phyloP scores from a whole-genome alignment of 1,140 invertebrate species.

The Scaptomyza pallida region DNA sequence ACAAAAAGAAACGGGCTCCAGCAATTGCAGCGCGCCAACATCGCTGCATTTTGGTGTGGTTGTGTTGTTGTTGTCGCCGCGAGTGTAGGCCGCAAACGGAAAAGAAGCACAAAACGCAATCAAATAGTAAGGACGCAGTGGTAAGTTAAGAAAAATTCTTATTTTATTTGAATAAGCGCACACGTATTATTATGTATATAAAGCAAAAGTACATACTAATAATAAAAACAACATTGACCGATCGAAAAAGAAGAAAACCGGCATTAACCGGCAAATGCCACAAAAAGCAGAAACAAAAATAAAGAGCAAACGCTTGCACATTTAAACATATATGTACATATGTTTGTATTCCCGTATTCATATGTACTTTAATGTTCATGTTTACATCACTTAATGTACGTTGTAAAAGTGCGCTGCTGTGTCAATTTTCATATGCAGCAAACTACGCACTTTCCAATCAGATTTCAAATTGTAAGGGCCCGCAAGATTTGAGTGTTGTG shows the following conservation, averaged over 20 bases:
- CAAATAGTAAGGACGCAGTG: slow-evolving; percentile 43
- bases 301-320: slow-evolving; percentile 8
- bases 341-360: background rate
- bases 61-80: slow-evolving; percentile 62
- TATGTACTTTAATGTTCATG: background rate
- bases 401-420: slow-evolving; percentile 8
- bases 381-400: background rate
- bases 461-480: slow-evolving; percentile 34
- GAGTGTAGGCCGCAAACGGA: slow-evolving; percentile 38
- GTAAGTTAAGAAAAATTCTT: slow-evolving; percentile 43
- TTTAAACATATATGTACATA: background rate
- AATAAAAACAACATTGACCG: slow-evolving; percentile 9
- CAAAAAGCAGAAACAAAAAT: slow-evolving; percentile 47
- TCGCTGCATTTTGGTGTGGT: slow-evolving; percentile 53
- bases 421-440: slow-evolving; percentile 14
- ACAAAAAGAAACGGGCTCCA: slow-evolving; percentile 52
- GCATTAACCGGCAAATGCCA: slow-evolving; percentile 61
- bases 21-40: slow-evolving; percentile 50
- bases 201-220: slow-evolving; percentile 13
- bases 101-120: slow-evolving; percentile 49
- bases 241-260: slow-evolving; percentile 42
- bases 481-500: slow-evolving; percentile 5
- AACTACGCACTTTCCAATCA: slow-evolving; percentile 32
- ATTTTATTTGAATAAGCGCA: background rate
- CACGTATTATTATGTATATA: background rate